A percentile compares a stretch with the other conserved stretches of the same genome.
Conservation (phyloP, 1,140 invertebrate genomes). For the Bombus impatiens region DNA sequence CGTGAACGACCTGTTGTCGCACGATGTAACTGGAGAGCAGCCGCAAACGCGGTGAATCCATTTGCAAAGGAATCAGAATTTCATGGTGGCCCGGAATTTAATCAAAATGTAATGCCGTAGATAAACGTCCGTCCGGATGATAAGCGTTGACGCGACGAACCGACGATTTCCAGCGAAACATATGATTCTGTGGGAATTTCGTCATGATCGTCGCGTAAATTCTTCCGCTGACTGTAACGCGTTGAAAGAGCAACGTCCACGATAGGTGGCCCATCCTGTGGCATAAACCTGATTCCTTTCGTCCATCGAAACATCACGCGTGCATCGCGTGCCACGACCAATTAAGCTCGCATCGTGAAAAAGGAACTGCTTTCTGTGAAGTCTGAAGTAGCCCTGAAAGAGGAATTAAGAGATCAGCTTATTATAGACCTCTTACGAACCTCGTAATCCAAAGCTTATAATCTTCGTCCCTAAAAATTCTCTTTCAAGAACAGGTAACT, state of each 20-base stretch:
- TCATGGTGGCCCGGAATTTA: constrained; percentile 56
- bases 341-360: neutral
- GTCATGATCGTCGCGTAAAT: constrained; percentile 42
- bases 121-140: constrained; percentile 53
- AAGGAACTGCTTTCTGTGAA: neutral
- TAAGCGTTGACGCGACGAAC: constrained; percentile 57
- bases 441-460: neutral
- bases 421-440: neutral
- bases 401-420: neutral
- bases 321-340: constrained; percentile 29
- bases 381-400: neutral
- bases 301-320: constrained; percentile 9
- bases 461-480: constrained; percentile 9
- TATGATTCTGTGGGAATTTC: constrained; percentile 52
- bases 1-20: constrained; percentile 25
- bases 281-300: constrained; percentile 32
- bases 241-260: constrained; percentile 49
- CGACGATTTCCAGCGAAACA: constrained; percentile 58
- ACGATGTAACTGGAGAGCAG: neutral
- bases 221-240: constrained; percentile 41
- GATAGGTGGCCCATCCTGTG: neutral
- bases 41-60: constrained; percentile 58
- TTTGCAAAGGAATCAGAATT: constrained; percentile 60
- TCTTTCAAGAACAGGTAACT: neutral
- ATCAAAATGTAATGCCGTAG: constrained; percentile 62